phyloP scores from a whole-genome alignment of 2,888 invertebrate species.

The Tiliacea citrago region DNA sequence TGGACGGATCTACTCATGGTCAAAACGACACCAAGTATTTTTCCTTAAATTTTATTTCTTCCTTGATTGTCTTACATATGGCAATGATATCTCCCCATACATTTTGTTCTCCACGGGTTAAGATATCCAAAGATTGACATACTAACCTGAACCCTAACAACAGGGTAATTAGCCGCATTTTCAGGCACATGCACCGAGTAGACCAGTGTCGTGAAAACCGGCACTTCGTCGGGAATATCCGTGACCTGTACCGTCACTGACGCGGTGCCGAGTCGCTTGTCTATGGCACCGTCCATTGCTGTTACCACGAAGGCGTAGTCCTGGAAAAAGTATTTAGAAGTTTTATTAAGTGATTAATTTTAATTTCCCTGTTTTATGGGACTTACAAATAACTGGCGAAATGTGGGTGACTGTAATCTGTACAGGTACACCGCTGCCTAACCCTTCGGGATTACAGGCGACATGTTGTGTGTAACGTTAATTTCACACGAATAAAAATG shows the following conservation, averaged over 20 bases:
- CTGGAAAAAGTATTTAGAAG: constrained; percentile 80
- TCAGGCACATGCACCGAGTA: constrained; percentile 96
- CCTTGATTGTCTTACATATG: too few species aligned
- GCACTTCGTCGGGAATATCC: constrained; percentile 96
- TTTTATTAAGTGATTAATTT: not conserved
- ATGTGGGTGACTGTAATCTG: too few species aligned
- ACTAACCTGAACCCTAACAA: constrained; percentile 94
- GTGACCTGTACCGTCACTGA: constrained; percentile 95
- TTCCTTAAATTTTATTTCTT: not conserved
- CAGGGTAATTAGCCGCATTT: constrained; percentile 94
- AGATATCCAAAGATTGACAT: constrained; percentile 1
- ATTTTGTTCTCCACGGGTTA: not conserved
- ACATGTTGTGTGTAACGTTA: too few species aligned
- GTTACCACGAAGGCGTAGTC: constrained; percentile 96
- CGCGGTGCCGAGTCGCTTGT: constrained; percentile 96
- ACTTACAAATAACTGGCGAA: too few species aligned
- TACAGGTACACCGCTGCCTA: too few species aligned
- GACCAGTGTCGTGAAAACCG: constrained; percentile 93
- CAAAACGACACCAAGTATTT: not conserved
- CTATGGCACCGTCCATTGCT: constrained; percentile 96
- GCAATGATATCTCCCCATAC: too few species aligned
- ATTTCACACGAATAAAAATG: too few species aligned
- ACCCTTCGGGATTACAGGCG: too few species aligned
- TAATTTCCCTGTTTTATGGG: too few species aligned
- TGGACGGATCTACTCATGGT: not conserved